Percentiles rank a stretch among this genome's conserved stretches.
Conservation (phyloP, 2,888 invertebrate species). For the Poecilobothrus nobilitatus region DNA sequence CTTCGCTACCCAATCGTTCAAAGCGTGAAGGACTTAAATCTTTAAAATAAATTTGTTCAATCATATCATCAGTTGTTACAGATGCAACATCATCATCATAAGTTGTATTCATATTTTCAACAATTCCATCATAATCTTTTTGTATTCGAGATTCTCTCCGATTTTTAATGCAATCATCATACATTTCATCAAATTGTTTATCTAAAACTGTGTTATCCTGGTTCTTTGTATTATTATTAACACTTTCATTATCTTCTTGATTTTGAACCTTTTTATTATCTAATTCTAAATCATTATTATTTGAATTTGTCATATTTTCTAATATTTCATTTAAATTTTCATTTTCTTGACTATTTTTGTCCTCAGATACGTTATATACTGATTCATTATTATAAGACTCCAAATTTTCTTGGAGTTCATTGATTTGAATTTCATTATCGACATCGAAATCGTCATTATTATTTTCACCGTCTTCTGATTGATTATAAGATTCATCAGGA, state of each 20-base stretch:
- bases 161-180: slow-evolving; percentile 39
- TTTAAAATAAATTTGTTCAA: slow-evolving; percentile 17
- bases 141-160: slow-evolving; percentile 39
- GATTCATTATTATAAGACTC: not conserved
- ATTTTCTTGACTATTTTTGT: not conserved
- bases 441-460: slow-evolving; percentile 30
- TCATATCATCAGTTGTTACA: slow-evolving; percentile 15
- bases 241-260: slow-evolving; percentile 18
- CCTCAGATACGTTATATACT: not conserved
- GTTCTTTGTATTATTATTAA: slow-evolving; percentile 13
- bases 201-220: slow-evolving; percentile 31
- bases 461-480: slow-evolving; percentile 39
- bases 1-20: slow-evolving; percentile 22
- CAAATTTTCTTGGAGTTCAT: not conserved
- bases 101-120: slow-evolving; percentile 31
- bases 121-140: slow-evolving; percentile 37
- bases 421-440: slow-evolving; percentile 20
- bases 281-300: slow-evolving; percentile 37
- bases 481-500: slow-evolving; percentile 40
- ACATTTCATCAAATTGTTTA: slow-evolving; percentile 40
- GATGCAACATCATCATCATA: slow-evolving; percentile 21
- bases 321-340: not conserved
- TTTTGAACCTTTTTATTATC: slow-evolving; percentile 28
- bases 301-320: slow-evolving; percentile 28
- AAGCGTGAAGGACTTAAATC: not conserved